A percentile compares a stretch with the other conserved stretches of the same genome.
These are phyloP conservation scores for Geotrupes spiniger DNA, from an alignment of 2,888 invertebrate genomes.

Conservation along the genomic window DNA sequence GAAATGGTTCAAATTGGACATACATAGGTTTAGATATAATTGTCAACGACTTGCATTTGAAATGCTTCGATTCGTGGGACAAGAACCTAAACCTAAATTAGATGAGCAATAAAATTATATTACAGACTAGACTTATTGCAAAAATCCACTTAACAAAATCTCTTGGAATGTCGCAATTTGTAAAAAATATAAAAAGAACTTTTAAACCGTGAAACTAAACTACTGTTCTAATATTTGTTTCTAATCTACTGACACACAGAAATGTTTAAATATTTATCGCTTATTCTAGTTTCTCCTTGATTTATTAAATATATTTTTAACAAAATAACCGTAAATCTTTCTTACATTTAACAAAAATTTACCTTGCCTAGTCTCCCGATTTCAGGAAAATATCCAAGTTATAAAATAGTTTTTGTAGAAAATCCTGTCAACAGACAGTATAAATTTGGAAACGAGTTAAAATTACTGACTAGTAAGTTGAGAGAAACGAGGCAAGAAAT, in stretches of 20 bases:
- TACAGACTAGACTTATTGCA: constrained; percentile 40
- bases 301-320: too few relatives aligned
- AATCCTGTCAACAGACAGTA: too few relatives aligned
- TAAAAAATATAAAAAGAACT: constrained; percentile 25
- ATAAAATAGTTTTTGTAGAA: too few relatives aligned
- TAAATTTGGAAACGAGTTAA: too few relatives aligned
- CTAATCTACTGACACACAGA: constrained; percentile 41
- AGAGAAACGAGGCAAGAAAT: too few relatives aligned
- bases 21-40: constrained; percentile 21
- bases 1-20: constrained; percentile 43
- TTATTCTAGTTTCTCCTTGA: constrained; percentile 19
- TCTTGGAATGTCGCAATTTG: constrained; percentile 28
- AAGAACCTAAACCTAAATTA: background rate
- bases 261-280: constrained; percentile 40
- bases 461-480: too few relatives aligned
- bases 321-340: too few relatives aligned
- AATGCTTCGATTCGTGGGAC: constrained; percentile 8
- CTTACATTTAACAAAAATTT: too few relatives aligned
- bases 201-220: constrained; percentile 1
- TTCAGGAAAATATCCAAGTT: too few relatives aligned
- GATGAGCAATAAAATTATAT: background rate
- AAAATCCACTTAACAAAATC: constrained; percentile 16
- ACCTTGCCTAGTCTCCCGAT: too few relatives aligned
- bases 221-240: constrained; percentile 20
- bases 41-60: background rate